Conservation (phyloP, 2,113 vertebrate genomes). For the Bubo blakistoni region DNA sequence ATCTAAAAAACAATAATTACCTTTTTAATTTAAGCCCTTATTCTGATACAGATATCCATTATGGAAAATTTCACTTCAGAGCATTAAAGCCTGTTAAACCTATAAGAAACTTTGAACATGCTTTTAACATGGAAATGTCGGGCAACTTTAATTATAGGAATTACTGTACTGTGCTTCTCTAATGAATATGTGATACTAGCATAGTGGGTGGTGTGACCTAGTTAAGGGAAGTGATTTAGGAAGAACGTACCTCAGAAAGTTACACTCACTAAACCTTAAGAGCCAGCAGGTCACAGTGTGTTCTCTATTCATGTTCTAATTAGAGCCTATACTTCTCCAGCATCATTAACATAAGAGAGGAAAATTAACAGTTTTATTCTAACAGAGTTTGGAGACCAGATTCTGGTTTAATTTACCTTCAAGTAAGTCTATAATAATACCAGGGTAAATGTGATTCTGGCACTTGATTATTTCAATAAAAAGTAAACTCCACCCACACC, state of each 20-base stretch:
- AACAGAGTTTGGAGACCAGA: neutral
- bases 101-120: neutral
- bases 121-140: neutral
- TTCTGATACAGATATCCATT: neutral
- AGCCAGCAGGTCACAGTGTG: constrained; percentile 23
- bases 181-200: neutral
- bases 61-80: neutral
- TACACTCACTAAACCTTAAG: neutral
- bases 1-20: constrained; percentile 16
- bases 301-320: constrained; percentile 44
- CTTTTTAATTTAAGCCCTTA: neutral
- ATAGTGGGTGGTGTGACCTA: neutral
- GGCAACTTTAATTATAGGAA: constrained; percentile 2
- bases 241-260: constrained; percentile 1
- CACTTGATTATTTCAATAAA: neutral
- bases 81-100: neutral
- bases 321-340: constrained; percentile 3
- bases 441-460: neutral
- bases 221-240: constrained; percentile 6
- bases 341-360: neutral
- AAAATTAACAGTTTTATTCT: neutral
- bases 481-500: constrained; percentile 3
- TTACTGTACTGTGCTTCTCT: neutral
- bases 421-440: neutral
- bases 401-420: constrained; percentile 4